Evolutionary conservation across 2,797 vertebrate genomes (phyloP).

Genomic region (Cryptoprocta ferox): DNA sequence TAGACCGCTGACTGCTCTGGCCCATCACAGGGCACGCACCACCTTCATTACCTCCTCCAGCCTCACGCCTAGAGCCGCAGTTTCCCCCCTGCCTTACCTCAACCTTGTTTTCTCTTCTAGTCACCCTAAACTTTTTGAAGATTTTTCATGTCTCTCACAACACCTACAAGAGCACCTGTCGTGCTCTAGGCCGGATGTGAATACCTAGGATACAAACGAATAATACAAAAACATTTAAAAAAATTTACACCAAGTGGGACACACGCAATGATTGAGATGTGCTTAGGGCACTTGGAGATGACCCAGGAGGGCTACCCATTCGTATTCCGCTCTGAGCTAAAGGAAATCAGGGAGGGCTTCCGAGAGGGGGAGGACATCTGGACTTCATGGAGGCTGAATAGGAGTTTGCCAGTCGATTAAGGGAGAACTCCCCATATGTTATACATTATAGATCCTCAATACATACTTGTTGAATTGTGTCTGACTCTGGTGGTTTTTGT

Average conservation of each 20-base stretch:
- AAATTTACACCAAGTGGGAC: not conserved
- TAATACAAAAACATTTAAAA: not conserved
- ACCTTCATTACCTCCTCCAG: no score
- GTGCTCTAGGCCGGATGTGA: not conserved
- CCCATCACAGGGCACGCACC: accelerated
- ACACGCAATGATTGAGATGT: not conserved
- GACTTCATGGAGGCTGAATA: not conserved
- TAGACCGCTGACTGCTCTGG: not conserved
- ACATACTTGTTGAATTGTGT: not conserved
- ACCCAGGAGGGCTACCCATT: accelerated
- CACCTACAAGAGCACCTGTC: accelerated
- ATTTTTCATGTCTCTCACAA: not conserved
- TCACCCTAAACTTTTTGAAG: not conserved
- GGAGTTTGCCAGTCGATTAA: not conserved
- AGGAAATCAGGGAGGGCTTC: not conserved
- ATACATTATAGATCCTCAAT: no score
- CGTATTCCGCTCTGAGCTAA: not conserved
- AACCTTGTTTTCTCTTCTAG: not conserved
- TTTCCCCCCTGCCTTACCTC: accelerated
- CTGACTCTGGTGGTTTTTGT: not conserved
- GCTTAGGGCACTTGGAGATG: not conserved
- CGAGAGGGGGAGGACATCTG: not conserved
- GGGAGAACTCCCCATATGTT: no score
- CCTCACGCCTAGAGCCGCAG: not conserved
- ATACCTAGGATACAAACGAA: no score